Conservation (phyloP, 2,888 invertebrate species). For the Dyspetes luteomarginatus region DNA sequence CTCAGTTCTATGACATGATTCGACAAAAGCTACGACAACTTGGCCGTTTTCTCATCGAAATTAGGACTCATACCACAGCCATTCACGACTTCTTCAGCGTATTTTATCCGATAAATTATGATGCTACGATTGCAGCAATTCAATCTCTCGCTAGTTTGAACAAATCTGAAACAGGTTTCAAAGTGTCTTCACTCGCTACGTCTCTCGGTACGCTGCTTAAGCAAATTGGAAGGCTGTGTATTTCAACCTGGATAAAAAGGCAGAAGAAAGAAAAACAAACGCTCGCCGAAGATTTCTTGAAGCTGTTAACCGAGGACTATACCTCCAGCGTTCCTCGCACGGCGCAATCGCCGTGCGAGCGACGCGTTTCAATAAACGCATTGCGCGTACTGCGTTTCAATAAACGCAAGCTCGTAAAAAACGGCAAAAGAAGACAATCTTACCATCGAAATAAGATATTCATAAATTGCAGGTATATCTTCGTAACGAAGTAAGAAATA, state of each 20-base stretch:
- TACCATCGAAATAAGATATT: slow-evolving; percentile 58
- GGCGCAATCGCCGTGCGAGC: too few species aligned
- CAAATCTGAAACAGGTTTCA: slow-evolving; percentile 37
- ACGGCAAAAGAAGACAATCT: slow-evolving; percentile 30
- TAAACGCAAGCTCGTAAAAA: slow-evolving; percentile 48
- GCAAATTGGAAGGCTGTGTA: slow-evolving; percentile 52
- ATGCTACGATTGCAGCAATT: slow-evolving; percentile 46
- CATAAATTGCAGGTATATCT: slow-evolving; percentile 44
- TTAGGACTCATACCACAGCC: not conserved
- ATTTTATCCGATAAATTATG: slow-evolving; percentile 56
- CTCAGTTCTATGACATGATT: slow-evolving; percentile 58
- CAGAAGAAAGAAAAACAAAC: slow-evolving; percentile 51
- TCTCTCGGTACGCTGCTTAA: slow-evolving; percentile 58
- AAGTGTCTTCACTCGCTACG: slow-evolving; percentile 55
- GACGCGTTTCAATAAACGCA: too few species aligned
- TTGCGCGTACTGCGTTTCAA: too few species aligned
- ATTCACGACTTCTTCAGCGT: slow-evolving; percentile 50
- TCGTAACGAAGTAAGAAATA: slow-evolving; percentile 4
- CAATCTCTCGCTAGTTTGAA: slow-evolving; percentile 54
- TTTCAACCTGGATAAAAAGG: slow-evolving; percentile 54
- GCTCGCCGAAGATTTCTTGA: slow-evolving; percentile 57
- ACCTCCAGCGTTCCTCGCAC: slow-evolving; percentile 34
- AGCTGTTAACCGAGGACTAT: slow-evolving; percentile 58
- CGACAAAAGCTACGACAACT: slow-evolving; percentile 54
- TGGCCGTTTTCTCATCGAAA: slow-evolving; percentile 53